Percentiles rank a stretch among this genome's conserved stretches.
Evolutionary conservation across 2,113 vertebrate genomes (phyloP).

Genomic region (Taurulus bubalis): DNA sequence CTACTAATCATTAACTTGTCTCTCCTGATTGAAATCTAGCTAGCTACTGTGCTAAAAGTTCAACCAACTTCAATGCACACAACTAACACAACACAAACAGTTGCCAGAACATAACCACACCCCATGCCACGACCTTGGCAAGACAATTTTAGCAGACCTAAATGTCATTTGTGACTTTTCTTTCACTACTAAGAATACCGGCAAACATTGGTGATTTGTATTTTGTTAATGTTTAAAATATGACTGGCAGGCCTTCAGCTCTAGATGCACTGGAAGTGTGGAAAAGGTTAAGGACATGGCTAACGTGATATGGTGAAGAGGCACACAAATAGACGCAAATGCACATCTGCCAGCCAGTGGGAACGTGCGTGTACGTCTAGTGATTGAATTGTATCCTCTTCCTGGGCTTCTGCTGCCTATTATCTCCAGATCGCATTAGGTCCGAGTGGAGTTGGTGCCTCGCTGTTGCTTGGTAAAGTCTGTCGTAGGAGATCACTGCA

Average conservation of each 20-base stretch:
- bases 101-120: not conserved
- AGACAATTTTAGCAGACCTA: not conserved
- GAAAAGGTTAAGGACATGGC: conserved; percentile 1
- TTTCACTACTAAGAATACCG: not conserved
- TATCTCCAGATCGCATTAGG: conserved; percentile 30
- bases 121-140: not conserved
- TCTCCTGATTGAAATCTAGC: not conserved
- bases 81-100: not conserved
- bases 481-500: conserved; percentile 19
- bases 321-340: not conserved
- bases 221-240: not conserved
- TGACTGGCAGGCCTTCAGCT: not conserved
- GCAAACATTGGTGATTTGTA: not conserved
- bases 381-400: conserved; percentile 33
- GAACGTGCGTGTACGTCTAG: conserved; percentile 5
- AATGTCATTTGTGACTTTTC: not conserved
- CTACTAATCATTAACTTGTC: too few relatives aligned
- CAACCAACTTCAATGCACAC: not conserved
- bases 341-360: conserved; percentile 21
- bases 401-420: conserved; percentile 30
- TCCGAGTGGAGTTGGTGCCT: conserved; percentile 3
- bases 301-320: not conserved
- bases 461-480: conserved; percentile 33
- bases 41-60: not conserved
- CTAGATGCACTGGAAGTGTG: not conserved